Percentiles rank a stretch among this genome's conserved stretches.
phyloP scores from a whole-genome alignment of 1,140 invertebrate genomes.

The Ceratosolen solmsi region DNA sequence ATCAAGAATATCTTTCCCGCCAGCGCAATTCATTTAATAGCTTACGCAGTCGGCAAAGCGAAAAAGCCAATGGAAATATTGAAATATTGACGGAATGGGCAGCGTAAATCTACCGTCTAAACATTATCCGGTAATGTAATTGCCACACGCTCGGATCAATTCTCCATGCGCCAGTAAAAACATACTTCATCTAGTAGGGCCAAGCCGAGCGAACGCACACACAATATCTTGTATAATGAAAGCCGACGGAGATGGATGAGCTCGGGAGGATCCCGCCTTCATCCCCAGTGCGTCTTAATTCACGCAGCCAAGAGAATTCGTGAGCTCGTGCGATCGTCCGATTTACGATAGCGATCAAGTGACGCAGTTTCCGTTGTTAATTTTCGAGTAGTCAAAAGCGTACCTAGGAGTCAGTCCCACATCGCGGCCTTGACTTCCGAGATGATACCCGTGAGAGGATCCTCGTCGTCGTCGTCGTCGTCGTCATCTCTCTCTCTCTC shows the following conservation, averaged over 20 bases:
- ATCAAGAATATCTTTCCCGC: too few relatives aligned
- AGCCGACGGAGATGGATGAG: slow-evolving; percentile 36
- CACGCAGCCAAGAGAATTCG: slow-evolving; percentile 35
- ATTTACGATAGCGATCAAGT: too few relatives aligned
- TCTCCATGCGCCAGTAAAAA: slow-evolving; percentile 42
- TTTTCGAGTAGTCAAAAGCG: too few relatives aligned
- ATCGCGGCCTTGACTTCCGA: neutral
- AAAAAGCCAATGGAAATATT: slow-evolving; percentile 33
- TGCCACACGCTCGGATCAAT: slow-evolving; percentile 46
- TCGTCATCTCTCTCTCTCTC: too few relatives aligned
- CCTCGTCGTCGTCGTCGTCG: too few relatives aligned
- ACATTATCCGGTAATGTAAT: slow-evolving; percentile 48
- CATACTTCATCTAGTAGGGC: neutral
- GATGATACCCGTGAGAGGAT: too few relatives aligned
- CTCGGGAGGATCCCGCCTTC: neutral
- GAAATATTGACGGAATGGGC: slow-evolving; percentile 29
- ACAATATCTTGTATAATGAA: slow-evolving; percentile 43
- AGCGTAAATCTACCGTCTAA: neutral
- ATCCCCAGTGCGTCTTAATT: slow-evolving; percentile 48
- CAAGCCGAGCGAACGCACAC: neutral
- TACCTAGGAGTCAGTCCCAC: neutral
- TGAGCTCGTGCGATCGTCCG: slow-evolving; percentile 35
- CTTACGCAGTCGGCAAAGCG: neutral
- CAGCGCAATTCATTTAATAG: slow-evolving; percentile 10
- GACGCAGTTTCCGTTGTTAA: too few relatives aligned